A percentile compares a stretch with the other conserved stretches of the same genome.
Evolutionary conservation across 2,797 vertebrate genomes (phyloP).

Genomic region (Octomys mimax): DNA sequence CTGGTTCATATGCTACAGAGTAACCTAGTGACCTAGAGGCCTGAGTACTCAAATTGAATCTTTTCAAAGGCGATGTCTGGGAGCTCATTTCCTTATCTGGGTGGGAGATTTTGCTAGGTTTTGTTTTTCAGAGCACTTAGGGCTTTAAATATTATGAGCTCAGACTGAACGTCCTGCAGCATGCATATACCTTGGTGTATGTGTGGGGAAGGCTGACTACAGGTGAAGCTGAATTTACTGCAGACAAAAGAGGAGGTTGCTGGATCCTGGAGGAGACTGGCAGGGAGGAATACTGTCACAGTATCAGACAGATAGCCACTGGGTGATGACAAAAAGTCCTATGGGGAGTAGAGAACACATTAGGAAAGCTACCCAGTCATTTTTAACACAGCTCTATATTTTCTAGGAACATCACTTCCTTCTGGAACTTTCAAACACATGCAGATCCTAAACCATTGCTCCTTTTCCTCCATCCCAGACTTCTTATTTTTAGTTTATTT

Average conservation of each 20-base stretch:
- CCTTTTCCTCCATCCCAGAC: background rate
- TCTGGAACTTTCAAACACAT: background rate
- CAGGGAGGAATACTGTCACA: background rate
- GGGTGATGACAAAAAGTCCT: background rate
- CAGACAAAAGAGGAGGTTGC: conserved; percentile 27
- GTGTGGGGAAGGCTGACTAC: background rate
- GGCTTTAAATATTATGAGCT: conserved; percentile 44
- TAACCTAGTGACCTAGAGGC: background rate
- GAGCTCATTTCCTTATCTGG: conserved; percentile 56
- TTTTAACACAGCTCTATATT: background rate
- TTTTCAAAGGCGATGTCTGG: conserved; percentile 56
- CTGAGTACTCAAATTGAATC: background rate
- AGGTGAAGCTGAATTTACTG: background rate
- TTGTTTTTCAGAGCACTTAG: conserved; percentile 52
- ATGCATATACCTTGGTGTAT: background rate
- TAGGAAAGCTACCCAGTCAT: background rate
- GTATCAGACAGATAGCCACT: background rate
- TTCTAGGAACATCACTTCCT: conserved; percentile 32
- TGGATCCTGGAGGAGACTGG: background rate
- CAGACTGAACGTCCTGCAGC: conserved; percentile 52
- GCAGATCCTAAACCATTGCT: background rate
- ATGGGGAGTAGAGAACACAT: background rate
- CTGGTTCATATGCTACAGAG: conserved; percentile 11
- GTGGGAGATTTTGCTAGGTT: conserved; percentile 43
- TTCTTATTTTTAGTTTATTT: background rate